Evolutionary conservation across 2,888 invertebrate genomes (phyloP).

Genomic region (Phalangium opilio): DNA sequence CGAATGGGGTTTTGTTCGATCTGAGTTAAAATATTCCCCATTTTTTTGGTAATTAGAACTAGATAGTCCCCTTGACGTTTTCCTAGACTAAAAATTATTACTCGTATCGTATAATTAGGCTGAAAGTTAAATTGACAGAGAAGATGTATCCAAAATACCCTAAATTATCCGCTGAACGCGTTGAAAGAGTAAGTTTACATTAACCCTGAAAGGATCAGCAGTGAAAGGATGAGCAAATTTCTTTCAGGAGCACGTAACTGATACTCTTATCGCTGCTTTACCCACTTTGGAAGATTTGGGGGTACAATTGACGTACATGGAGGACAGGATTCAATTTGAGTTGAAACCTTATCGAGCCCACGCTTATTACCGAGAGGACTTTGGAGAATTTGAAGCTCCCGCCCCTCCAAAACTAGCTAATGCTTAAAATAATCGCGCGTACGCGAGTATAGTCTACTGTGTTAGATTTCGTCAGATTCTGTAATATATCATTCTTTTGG

Average conservation of each 20-base stretch:
- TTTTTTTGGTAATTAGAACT: constrained; percentile 35
- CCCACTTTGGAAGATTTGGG: constrained; percentile 81
- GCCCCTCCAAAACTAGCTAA: constrained; percentile 34
- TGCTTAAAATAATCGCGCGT: too few relatives aligned
- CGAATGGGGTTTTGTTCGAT: constrained; percentile 48
- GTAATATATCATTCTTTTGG: too few relatives aligned
- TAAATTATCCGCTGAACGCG: constrained; percentile 54
- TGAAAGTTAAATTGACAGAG: constrained; percentile 48
- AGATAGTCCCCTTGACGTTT: background rate
- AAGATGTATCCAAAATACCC: constrained; percentile 48
- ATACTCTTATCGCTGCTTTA: constrained; percentile 43
- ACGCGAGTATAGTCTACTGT: too few relatives aligned
- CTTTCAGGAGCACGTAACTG: constrained; percentile 65
- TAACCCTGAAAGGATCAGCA: too few relatives aligned
- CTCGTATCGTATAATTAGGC: constrained; percentile 23
- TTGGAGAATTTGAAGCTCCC: constrained; percentile 57
- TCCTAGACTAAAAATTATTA: background rate
- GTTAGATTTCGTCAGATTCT: too few relatives aligned
- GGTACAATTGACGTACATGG: constrained; percentile 54
- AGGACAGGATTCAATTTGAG: constrained; percentile 60
- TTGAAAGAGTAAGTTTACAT: constrained; percentile 61
- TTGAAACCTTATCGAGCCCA: constrained; percentile 51
- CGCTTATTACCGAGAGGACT: constrained; percentile 52
- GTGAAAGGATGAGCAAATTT: too few relatives aligned
- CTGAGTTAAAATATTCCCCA: constrained; percentile 56